A percentile compares a stretch with the other conserved stretches of the same genome.
Conservation (phyloP, 2,113 vertebrate genomes). For the Aphyosemion australe region DNA sequence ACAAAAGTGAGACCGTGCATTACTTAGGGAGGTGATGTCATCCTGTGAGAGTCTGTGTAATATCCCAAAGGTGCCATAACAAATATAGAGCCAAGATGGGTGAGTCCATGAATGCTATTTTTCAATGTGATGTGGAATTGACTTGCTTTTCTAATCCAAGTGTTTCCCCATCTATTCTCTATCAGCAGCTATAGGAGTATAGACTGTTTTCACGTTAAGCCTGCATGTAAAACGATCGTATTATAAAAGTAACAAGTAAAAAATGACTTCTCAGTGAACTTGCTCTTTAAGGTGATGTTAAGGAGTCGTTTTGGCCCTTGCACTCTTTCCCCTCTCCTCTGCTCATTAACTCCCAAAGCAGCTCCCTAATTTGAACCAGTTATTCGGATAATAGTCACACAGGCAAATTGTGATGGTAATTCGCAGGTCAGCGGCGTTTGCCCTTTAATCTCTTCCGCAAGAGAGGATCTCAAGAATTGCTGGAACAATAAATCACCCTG, state of each 20-base stretch:
- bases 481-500: not conserved
- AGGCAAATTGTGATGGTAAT: conserved; percentile 50
- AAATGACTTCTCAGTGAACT: no score
- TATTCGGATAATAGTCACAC: conserved; percentile 43
- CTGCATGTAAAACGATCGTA: no score
- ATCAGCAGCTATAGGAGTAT: no score
- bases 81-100: not conserved
- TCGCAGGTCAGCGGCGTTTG: conserved; percentile 32
- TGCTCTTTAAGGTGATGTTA: conserved; percentile 7
- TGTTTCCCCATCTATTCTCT: no score
- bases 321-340: conserved; percentile 3
- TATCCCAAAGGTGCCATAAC: no score
- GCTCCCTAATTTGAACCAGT: conserved; percentile 21
- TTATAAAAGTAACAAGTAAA: no score
- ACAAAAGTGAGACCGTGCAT: conserved; percentile 47
- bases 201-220: no score
- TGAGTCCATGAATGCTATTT: no score
- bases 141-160: no score
- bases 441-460: conserved; percentile 49
- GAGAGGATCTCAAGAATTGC: conserved; percentile 8
- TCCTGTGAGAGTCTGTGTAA: not conserved
- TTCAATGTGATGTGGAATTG: no score
- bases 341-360: conserved; percentile 42
- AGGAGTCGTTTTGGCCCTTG: conserved; percentile 7
- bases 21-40: conserved; percentile 33